Conservation (phyloP, 2,888 invertebrate species). For the Drosophila dives region DNA sequence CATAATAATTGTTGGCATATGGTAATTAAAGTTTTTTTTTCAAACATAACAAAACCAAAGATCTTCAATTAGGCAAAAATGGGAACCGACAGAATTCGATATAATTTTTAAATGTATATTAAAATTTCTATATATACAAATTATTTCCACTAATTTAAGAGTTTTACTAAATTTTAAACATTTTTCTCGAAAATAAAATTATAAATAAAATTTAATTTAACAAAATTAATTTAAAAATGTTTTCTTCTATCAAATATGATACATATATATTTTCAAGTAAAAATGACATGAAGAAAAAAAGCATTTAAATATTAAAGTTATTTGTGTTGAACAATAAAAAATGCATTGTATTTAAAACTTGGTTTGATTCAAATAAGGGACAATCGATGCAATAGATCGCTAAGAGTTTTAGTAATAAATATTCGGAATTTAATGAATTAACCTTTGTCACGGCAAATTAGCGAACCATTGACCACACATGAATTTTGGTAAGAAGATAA, state of each 20-base stretch:
- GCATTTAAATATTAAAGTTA: background rate
- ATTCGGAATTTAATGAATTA: constrained; percentile 11
- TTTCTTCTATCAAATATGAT: no score
- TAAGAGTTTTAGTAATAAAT: background rate
- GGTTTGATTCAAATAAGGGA: background rate
- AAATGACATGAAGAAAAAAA: background rate
- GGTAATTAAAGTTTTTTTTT: background rate
- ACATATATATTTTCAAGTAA: no score
- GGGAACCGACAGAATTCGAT: background rate
- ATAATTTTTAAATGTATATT: background rate
- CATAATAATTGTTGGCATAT: background rate
- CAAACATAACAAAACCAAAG: no score
- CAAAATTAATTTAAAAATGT: background rate
- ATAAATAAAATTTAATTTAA: background rate
- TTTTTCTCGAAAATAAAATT: background rate
- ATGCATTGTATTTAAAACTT: background rate
- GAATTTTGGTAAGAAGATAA: constrained; percentile 41
- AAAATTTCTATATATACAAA: background rate
- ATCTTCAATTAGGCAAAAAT: background rate
- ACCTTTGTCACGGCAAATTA: constrained; percentile 73
- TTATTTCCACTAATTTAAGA: background rate
- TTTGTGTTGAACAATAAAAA: constrained; percentile 1
- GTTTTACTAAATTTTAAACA: background rate
- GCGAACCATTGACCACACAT: constrained; percentile 66
- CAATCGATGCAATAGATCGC: background rate